Base-by-base conservation (phyloP, 1,140 invertebrate genomes). In the Euura lappo region DNA sequence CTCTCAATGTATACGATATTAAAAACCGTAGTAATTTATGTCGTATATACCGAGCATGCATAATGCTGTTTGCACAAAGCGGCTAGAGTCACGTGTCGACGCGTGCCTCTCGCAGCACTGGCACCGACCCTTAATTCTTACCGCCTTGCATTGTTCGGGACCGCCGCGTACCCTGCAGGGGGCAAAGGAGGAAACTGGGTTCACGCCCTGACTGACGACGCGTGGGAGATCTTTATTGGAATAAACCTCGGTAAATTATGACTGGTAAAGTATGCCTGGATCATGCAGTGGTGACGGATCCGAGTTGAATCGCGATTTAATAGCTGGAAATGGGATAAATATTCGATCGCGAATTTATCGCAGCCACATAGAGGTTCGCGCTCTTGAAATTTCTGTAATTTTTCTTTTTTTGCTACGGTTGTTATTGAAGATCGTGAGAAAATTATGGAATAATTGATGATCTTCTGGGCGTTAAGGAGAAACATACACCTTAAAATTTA, bases 41-140 rank as follows among this genome's bases (percentile, higher is more conserved):
- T 83, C 80, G 51, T n/a, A 60, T 28, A 28, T 79, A 81, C 78
- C 80, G 77, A 78, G 78, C 81, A 80, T 83, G 82, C 82, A 83
- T 83, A 83, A 83, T 83, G 78, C 79, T 83, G 81, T 83, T 83
- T 83, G 81, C 79, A 81, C 73, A 82, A 78, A 80, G 81, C 77
- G 80, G 74, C 75, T 69, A 78, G 74, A 65, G 80, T 74, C 82
- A 83, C 82, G 82, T 81, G 82, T 77, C 76, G 76, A 70, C 82
- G 75, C 80, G 82, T 83, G 82, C 65, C 77, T 44, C 65, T 70
- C 47, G 71, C 28, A 28, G 28, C 28, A 28, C 28, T 28, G 28
- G 28, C 70, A 70, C 72, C 79, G 76, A 69, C 69, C 78, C 72
- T 78, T 79, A 78, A 80, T 80, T 80, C 79, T 74, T 72, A 46